Evolutionary conservation across 2,113 vertebrate genomes (phyloP), one percentile per base, ranked within the genome.

Genomic region (Aramus guarauna): DNA sequence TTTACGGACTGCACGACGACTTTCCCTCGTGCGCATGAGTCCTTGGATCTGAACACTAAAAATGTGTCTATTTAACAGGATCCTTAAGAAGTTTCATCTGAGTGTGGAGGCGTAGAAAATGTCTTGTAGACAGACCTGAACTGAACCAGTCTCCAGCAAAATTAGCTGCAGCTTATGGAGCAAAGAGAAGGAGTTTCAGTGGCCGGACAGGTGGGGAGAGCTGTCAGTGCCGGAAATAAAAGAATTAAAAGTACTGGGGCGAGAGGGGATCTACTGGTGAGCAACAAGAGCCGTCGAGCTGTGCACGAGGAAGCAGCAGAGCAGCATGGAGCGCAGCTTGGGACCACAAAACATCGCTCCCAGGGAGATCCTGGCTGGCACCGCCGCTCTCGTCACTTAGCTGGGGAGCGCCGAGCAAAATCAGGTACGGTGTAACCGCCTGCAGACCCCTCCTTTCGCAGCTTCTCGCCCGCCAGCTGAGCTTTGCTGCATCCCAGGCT

Each of bases 351-450:
- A 6, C 3, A 1, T 12, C 8, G 22, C n/a, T 24, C 36, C 60
- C 9, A 1, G 15, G 55, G 66, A 15, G 21, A 1, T 0, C 7
- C 6, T 1, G 64, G 52, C 64, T 21, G 58, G n/a, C 26, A 14
- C 1, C 23, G 0, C 12, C 0, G 41, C 37, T 45, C 56, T 22
- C 3, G 5, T 17, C n/a, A 6, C 55, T 34, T 4, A 9, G 6
- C 0, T 22, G 63, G 69, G 37, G 10, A 27, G 12, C 0, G 12
- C 41, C 3, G 66, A 26, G 43, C 36, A 13, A 12, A 41, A 21
- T 1, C 6, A 1, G 71, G 48, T 9, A 11, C 11, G 29, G n/a
- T 16, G n/a, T 7, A 4, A 29, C 7, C 13, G 13, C 50, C 77
- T 6, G 45, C 39, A 11, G 32, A 34, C 4, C 69, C 62, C 18